Conservation (phyloP, 1,140 invertebrate species). For the Caenorhabditis latens region DNA sequence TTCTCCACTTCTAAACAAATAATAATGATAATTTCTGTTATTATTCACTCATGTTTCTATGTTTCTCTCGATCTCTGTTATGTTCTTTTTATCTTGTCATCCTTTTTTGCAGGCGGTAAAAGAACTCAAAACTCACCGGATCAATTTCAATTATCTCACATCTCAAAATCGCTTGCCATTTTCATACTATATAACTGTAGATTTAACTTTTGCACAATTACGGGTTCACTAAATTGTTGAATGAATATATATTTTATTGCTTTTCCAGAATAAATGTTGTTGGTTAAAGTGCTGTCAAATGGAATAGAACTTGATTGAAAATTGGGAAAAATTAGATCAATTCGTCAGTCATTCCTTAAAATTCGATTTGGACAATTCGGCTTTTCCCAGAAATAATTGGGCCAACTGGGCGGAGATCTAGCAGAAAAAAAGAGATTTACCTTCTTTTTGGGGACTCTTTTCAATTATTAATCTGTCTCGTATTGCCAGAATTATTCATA, state of each 20-base stretch:
- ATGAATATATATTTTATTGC: background rate
- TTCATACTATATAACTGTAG: background rate
- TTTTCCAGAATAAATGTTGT: background rate
- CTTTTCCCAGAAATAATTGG: no score
- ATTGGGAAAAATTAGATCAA: no score
- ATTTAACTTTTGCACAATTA: background rate
- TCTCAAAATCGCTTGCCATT: slow-evolving; percentile 32
- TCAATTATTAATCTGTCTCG: slow-evolving; percentile 1
- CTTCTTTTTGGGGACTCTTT: no score
- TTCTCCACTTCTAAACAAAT: background rate
- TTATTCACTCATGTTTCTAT: background rate
- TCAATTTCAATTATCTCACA: slow-evolving; percentile 2
- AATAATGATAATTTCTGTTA: background rate
- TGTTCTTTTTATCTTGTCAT: background rate
- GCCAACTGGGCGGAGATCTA: no score
- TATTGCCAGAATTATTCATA: background rate
- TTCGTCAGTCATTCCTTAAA: no score
- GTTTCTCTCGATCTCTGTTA: slow-evolving; percentile 12
- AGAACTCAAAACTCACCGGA: slow-evolving; percentile 29
- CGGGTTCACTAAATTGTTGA: background rate
- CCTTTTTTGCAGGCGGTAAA: slow-evolving; percentile 36
- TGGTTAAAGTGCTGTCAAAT: no score
- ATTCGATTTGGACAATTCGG: no score
- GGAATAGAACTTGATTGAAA: no score
- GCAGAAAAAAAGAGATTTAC: no score